Conservation (phyloP, 2,113 vertebrate genomes). For the Lycocorax pyrrhopterus region DNA sequence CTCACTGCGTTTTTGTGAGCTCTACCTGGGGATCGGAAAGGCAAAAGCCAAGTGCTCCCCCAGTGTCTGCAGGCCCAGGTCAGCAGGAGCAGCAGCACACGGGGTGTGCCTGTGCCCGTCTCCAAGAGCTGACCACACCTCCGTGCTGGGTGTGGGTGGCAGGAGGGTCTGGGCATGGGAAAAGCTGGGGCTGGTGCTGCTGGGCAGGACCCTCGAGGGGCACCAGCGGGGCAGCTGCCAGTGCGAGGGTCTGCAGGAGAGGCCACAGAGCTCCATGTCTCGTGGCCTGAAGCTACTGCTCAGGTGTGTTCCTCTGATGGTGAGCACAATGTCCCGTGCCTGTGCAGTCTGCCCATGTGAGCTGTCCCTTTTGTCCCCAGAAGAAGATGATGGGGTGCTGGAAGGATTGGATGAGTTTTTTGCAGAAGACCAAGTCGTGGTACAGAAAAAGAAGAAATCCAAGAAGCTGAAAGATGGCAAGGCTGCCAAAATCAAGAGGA, state of each 20-base stretch:
- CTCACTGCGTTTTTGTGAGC: background rate
- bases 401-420: constrained; percentile 82
- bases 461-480: constrained; percentile 86
- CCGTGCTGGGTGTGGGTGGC: fast-evolving
- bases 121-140: background rate
- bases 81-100: fast-evolving
- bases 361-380: constrained; percentile 41
- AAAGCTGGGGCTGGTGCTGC: background rate
- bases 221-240: background rate
- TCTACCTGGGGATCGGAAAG: fast-evolving
- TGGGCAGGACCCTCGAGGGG: background rate
- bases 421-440: constrained; percentile 73
- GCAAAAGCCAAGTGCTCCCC: background rate
- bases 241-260: background rate
- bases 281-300: fast-evolving
- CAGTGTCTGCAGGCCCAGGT: background rate
- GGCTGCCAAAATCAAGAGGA: constrained; percentile 79
- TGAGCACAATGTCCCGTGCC: fast-evolving
- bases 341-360: fast-evolving
- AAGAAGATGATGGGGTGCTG: constrained; percentile 84
- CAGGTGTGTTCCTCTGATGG: background rate
- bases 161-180: background rate
- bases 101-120: fast-evolving
- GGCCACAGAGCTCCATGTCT: background rate
- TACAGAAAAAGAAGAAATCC: constrained; percentile 81